Evolutionary conservation across 2,888 invertebrate species (phyloP).

Genomic region (Oeneis ivallda): DNA sequence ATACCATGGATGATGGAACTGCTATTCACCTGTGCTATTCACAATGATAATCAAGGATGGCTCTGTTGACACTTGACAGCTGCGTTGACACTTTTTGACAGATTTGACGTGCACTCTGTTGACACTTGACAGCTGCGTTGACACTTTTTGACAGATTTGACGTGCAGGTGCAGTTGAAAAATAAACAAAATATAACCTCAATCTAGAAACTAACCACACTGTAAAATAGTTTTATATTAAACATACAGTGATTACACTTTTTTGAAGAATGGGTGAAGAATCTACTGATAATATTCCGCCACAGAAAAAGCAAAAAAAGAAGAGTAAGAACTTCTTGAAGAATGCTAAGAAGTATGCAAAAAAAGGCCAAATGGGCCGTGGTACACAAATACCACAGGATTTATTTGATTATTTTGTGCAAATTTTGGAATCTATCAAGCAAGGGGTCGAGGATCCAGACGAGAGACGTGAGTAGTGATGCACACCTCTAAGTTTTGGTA

Average conservation of each 20-base stretch:
- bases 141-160: too few relatives aligned
- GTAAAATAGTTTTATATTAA: not conserved
- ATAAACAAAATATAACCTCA: not conserved
- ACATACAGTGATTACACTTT: not conserved
- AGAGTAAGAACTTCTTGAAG: constrained; percentile 84
- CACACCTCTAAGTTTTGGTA: not conserved
- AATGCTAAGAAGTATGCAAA: constrained; percentile 90
- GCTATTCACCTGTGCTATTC: too few relatives aligned
- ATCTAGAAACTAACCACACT: not conserved
- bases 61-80: too few relatives aligned
- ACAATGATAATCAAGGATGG: too few relatives aligned
- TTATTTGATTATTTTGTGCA: constrained; percentile 89
- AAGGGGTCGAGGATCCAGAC: constrained; percentile 85
- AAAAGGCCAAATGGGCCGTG: constrained; percentile 87
- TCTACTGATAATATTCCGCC: constrained; percentile 48
- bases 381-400: constrained; percentile 86
- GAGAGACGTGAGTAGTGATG: constrained; percentile 82
- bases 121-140: too few relatives aligned
- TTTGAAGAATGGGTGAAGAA: constrained; percentile 58
- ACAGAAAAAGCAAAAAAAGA: constrained; percentile 80
- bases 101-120: too few relatives aligned
- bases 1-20: too few relatives aligned
- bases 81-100: too few relatives aligned
- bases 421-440: constrained; percentile 86
- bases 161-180: too few relatives aligned